A percentile compares a stretch with the other conserved stretches of the same genome.
phyloP scores from a whole-genome alignment of 2,113 vertebrate species.

The Fukomys damarensis region DNA sequence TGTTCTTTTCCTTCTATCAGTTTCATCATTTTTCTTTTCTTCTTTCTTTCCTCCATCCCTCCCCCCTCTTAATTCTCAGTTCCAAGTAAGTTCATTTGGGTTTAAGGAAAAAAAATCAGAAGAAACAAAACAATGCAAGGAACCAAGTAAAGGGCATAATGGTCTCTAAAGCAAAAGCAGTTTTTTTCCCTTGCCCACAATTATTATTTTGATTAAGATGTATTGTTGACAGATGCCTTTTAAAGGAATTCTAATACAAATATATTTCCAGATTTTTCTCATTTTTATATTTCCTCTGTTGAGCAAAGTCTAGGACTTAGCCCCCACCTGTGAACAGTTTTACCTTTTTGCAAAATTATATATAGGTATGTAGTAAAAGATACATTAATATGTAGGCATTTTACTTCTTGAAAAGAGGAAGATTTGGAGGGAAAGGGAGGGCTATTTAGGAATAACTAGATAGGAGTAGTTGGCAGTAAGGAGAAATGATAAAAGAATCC shows the following conservation, averaged over 20 bases:
- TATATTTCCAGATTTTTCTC: not conserved
- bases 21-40: not conserved
- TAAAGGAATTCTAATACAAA: not conserved
- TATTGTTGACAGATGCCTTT: not conserved
- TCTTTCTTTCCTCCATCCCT: too few species aligned
- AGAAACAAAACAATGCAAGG: not conserved
- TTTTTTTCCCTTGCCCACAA: not conserved
- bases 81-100: not conserved
- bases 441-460: not conserved
- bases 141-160: not conserved
- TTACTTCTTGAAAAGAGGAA: not conserved
- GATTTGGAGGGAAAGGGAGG: not conserved
- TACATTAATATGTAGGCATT: not conserved
- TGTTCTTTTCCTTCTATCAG: not conserved
- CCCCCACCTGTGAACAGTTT: not conserved
- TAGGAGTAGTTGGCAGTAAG: not conserved
- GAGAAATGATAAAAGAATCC: not conserved
- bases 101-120: not conserved
- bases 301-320: not conserved
- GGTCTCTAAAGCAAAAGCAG: not conserved
- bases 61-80: not conserved
- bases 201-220: conserved; percentile 30
- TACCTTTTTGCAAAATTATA: not conserved
- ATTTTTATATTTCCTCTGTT: conserved; percentile 5
- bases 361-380: not conserved